Evolutionary conservation across 2,797 vertebrate genomes (phyloP).

Genomic region (Myotis pilosus): DNA sequence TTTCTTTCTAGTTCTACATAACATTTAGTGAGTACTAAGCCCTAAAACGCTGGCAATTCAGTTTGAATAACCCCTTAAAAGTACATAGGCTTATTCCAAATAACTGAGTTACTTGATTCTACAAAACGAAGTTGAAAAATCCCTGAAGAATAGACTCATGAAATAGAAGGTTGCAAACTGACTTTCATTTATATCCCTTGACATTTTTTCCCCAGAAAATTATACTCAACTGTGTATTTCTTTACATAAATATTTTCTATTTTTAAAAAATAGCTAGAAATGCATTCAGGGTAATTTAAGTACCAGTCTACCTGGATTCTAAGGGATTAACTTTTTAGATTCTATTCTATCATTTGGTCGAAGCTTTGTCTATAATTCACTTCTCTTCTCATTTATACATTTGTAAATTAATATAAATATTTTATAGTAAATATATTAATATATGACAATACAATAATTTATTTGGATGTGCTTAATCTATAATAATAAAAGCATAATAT

Average conservation of each 20-base stretch:
- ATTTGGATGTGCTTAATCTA: not conserved
- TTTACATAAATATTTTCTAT: conserved; percentile 68
- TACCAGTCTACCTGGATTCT: not conserved
- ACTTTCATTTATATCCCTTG: conserved; percentile 61
- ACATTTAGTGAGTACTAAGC: conserved; percentile 53
- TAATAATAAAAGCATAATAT: too few species aligned
- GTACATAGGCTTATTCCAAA: conserved; percentile 67
- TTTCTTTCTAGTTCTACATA: conserved; percentile 40
- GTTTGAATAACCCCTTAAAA: conserved; percentile 67
- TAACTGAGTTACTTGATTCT: conserved; percentile 49
- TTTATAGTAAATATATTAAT: not conserved
- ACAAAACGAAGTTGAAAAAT: conserved; percentile 59
- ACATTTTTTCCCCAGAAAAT: conserved; percentile 67
- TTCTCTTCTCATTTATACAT: not conserved
- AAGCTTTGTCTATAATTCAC: not conserved
- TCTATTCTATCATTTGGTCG: not conserved
- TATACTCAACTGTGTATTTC: conserved; percentile 54
- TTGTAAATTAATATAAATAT: not conserved
- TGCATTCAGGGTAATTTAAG: not conserved
- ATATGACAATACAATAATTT: not conserved
- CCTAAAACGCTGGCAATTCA: conserved; percentile 65
- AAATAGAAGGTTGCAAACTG: conserved; percentile 46
- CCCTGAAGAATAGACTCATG: conserved; percentile 54
- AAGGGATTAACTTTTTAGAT: conserved; percentile 1
- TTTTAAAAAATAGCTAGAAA: conserved; percentile 53